Evolutionary conservation across 2,113 vertebrate genomes (phyloP), one percentile per base, ranked within the genome.

Genomic region (Turnix velox): DNA sequence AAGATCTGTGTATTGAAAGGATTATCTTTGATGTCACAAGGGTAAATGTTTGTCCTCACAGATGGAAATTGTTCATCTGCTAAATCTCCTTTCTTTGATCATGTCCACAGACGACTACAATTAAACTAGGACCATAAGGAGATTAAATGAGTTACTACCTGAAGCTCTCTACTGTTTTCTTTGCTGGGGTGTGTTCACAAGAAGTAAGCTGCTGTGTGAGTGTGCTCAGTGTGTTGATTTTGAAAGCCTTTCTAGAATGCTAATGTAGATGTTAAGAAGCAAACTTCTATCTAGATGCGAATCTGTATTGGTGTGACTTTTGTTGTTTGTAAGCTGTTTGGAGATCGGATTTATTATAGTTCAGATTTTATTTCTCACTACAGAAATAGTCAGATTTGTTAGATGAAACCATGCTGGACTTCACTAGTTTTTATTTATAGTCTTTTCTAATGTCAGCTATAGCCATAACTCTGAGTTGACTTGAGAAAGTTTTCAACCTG

Each of bases 61-160:
- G 30, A 22, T 27, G 24, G 18, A 48, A 67, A 11, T 14, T 67
- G 37, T 16, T 72, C 61, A 3, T 43, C 40, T 71, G 20, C 62
- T 35, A 19, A 10, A 52, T 46, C 39, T 27, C 43, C 43, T 43
- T 8, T 15, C 13, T 4, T 35, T 18, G 59, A 55, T 7, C 18
- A 0, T 5, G 5, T 55, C 19, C 51, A 17, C 6, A 12, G 40
- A 16, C n/a, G 77, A 15, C 78, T 68, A 9, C 27, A 15, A 8
- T n/a, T 61, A 33, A 4, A 19, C 48, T 28, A n/a, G 58, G 48
- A 4, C 43, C 78, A 14, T 39, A 55, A 61, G 33, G 45, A 35
- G 23, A 11, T n/a, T 2, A 1, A 10, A 3, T 2, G 39, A 78
- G 45, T 31, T 68, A 39, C 31, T 14, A 1, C 23, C 9, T 8